Base-by-base conservation (phyloP, 2,888 invertebrate species). In the Cephonodes hylas region DNA sequence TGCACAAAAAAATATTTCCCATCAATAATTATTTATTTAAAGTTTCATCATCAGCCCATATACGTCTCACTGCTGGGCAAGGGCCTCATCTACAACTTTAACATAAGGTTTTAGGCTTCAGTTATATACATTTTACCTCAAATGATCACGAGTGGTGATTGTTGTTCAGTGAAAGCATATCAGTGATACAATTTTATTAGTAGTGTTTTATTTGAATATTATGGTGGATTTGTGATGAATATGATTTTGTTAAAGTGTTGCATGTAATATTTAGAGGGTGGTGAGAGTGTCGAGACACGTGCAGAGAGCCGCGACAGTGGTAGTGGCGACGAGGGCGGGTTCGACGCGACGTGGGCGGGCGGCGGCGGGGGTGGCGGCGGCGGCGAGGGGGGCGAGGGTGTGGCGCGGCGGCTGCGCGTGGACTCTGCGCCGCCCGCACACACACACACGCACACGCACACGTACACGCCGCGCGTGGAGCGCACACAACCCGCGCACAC, bases 321-420 rank as follows among this genome's bases (percentile, higher is more conserved):
- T 7, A 75, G 70, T 8, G 81, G 77, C 6, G 79, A 76, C 62
- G 80, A 77, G 65, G 85, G 72, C 6, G 87, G 87, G 13, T 88
- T 88, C 80, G 86, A 85, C 77, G 81, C 71, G 67, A 80, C 74
- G 75, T 88, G 86, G 86, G 77, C 75, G 86, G 86, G 77, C 75
- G 57, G 75, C 75, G 77, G 65, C 85, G 72, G 5, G 87, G 87
- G 13, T 88, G 67, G 80, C 74, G 75, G 88, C 86, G 86, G 77
- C n/a, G n/a, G n/a, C n/a, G 75, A 56, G 75, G 74, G 77, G 68
- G 78, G 69, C 62, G 25, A 59, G 63, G 45, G 62, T 69, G 69
- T 69, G 64, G 73, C 75, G 71, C 79, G 85, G 1, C 81, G 81
- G 42, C 77, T 91, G 77, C 85, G 89, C 61, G 91, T 91, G 18